These are phyloP conservation scores for Eremobia ochroleuca DNA, from an alignment of 2,888 invertebrate species.

Conservation along the genomic window DNA sequence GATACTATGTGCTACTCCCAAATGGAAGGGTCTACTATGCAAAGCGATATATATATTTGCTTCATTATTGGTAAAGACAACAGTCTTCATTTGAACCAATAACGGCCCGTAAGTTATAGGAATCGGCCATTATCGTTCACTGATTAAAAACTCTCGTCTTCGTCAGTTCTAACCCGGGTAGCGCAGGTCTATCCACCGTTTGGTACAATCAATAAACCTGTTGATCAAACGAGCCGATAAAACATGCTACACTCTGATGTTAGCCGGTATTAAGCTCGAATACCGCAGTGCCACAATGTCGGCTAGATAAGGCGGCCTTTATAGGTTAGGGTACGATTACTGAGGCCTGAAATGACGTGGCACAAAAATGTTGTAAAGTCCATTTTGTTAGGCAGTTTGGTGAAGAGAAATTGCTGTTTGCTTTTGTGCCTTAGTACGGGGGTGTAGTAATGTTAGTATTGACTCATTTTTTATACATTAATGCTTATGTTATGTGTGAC, in stretches of 20 bases:
- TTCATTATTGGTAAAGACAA: too few species aligned
- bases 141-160: constrained; percentile 6
- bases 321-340: constrained; percentile 17
- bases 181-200: constrained; percentile 27
- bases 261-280: constrained; percentile 43
- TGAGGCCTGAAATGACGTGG: constrained; percentile 34
- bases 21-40: too few species aligned
- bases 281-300: constrained; percentile 58
- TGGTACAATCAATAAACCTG: constrained; percentile 67
- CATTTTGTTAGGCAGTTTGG: constrained; percentile 29
- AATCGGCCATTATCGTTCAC: background rate
- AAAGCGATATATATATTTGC: too few species aligned
- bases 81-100: background rate
- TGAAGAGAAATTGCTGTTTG: constrained; percentile 17
- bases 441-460: background rate
- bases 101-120: background rate
- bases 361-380: constrained; percentile 38
- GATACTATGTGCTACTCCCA: too few species aligned
- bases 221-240: constrained; percentile 65
- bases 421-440: constrained; percentile 1
- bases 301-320: constrained; percentile 47
- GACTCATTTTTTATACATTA: constrained; percentile 1
- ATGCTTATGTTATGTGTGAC: background rate
- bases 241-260: constrained; percentile 56
- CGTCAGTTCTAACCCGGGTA: constrained; percentile 3